Evolutionary conservation across 2,888 invertebrate genomes (phyloP).

Genomic region (Timema cristinae): DNA sequence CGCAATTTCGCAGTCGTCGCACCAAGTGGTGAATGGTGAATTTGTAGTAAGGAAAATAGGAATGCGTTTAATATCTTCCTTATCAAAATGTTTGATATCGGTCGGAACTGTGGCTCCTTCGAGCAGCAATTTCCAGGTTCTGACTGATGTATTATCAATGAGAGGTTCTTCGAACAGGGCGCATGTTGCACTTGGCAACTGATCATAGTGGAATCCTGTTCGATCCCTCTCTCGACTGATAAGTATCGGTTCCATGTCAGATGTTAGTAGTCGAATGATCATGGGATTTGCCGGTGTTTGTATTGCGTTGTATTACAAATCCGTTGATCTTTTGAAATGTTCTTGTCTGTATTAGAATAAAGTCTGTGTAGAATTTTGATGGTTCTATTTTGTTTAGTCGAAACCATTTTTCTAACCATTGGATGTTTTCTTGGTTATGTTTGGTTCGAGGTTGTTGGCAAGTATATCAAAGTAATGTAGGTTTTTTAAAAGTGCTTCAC

Average conservation of each 20-base stretch:
- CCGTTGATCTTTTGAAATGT: neutral
- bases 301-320: neutral
- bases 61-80: neutral
- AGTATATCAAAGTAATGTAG: no score
- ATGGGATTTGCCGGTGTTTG: neutral
- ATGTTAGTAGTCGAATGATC: neutral
- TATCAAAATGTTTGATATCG: conserved; percentile 11
- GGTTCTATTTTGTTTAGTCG: neutral
- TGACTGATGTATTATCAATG: neutral
- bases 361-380: neutral
- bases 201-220: conserved; percentile 2
- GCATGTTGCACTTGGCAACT: neutral
- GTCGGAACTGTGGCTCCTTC: conserved; percentile 1
- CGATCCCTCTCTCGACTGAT: neutral
- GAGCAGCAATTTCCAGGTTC: conserved; percentile 4
- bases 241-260: neutral
- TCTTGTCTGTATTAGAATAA: neutral
- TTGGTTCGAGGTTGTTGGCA: no score
- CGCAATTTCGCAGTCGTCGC: no score
- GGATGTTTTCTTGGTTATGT: no score
- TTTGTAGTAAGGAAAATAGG: conserved; percentile 8
- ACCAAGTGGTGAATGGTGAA: no score
- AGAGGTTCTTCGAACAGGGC: neutral
- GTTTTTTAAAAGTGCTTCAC: no score
- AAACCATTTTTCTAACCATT: neutral